A percentile compares a stretch with the other conserved stretches of the same genome.
phyloP scores from a whole-genome alignment of 2,888 invertebrate species.

The Agonopterix subpropinquella region DNA sequence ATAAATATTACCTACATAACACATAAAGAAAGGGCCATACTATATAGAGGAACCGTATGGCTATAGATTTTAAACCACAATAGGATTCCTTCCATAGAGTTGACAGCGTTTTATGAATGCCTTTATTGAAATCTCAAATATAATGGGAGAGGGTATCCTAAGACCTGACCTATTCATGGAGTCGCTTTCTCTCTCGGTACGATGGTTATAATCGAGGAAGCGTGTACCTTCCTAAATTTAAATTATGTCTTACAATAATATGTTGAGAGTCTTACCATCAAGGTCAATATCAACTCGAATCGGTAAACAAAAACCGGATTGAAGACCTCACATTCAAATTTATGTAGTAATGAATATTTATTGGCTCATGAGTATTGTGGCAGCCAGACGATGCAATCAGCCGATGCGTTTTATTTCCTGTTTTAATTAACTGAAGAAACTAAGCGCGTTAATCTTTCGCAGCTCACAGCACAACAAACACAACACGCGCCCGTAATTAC shows the following conservation, averaged over 20 bases:
- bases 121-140: too few species aligned
- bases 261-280: conserved; percentile 38
- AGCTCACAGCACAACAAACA: conserved; percentile 28
- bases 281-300: conserved; percentile 50
- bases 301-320: conserved; percentile 64
- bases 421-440: conserved; percentile 37
- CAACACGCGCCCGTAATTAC: conserved; percentile 39
- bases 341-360: conserved; percentile 42
- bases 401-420: conserved; percentile 43
- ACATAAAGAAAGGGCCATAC: too few species aligned
- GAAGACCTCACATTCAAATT: conserved; percentile 49
- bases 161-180: background rate
- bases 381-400: conserved; percentile 33
- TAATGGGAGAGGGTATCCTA: background rate
- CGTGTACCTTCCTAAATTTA: background rate
- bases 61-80: too few species aligned
- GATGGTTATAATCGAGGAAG: background rate
- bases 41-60: too few species aligned
- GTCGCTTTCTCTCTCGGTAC: background rate
- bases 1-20: too few species aligned
- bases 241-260: conserved; percentile 3
- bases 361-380: conserved; percentile 30
- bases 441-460: conserved; percentile 28
- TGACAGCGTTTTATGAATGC: too few species aligned
- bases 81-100: too few species aligned